Evolutionary conservation across 2,888 invertebrate genomes (phyloP).

Genomic region (Corythucha ciliata): DNA sequence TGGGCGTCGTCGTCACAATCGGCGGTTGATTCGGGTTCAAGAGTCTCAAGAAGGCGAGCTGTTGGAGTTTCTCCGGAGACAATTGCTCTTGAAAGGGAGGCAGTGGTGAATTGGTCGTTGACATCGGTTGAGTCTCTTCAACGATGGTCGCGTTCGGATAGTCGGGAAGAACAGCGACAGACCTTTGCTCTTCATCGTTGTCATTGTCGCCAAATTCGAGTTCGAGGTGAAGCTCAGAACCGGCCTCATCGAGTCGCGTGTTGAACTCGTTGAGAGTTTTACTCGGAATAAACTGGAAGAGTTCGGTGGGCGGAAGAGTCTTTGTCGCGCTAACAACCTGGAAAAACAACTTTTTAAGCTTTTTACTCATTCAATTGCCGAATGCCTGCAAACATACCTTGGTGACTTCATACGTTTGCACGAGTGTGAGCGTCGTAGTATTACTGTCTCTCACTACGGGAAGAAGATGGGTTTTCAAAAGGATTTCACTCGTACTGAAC

Average conservation of each 20-base stretch:
- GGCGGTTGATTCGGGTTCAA: constrained; percentile 61
- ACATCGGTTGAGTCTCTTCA: constrained; percentile 38
- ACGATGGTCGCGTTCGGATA: constrained; percentile 53
- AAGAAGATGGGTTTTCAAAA: constrained; percentile 79
- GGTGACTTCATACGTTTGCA: constrained; percentile 81
- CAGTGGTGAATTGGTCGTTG: constrained; percentile 31
- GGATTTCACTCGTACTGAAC: constrained; percentile 80
- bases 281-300: constrained; percentile 75
- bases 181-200: constrained; percentile 43
- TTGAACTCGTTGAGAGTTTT: constrained; percentile 82
- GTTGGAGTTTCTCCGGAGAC: constrained; percentile 61
- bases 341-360: too few species aligned
- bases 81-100: constrained; percentile 43
- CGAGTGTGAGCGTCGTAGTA: constrained; percentile 68
- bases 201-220: constrained; percentile 76
- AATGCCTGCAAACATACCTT: too few species aligned
- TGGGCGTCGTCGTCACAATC: constrained; percentile 67
- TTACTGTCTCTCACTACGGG: constrained; percentile 68
- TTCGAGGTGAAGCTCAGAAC: constrained; percentile 75
- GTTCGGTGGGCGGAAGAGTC: constrained; percentile 78
- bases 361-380: too few species aligned
- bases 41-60: constrained; percentile 60
- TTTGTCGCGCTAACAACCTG: constrained; percentile 78
- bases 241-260: constrained; percentile 77
- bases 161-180: constrained; percentile 49